Evolutionary conservation across 2,797 vertebrate species (phyloP).

Genomic region (Toxotes lorentzi): DNA sequence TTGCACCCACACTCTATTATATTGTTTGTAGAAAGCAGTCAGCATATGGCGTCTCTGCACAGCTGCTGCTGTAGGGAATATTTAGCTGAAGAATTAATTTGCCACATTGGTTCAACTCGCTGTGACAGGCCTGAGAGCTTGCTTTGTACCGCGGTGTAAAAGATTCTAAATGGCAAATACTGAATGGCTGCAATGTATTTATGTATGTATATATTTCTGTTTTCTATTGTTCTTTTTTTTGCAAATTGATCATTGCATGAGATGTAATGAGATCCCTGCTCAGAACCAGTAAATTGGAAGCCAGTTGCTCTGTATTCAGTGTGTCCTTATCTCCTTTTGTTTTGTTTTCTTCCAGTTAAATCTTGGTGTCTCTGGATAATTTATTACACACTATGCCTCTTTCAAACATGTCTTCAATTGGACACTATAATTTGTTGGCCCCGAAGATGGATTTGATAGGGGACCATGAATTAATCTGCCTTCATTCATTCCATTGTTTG

Average conservation of each 20-base stretch:
- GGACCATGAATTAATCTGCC: conserved; percentile 3
- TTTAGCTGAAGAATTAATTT: conserved; percentile 68
- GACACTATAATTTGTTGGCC: conserved; percentile 35
- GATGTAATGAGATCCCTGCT: conserved; percentile 51
- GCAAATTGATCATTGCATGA: conserved; percentile 44
- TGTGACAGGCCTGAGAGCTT: conserved; percentile 56
- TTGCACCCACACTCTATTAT: conserved; percentile 51
- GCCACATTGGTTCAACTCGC: conserved; percentile 53
- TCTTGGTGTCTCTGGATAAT: conserved; percentile 27
- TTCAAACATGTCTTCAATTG: conserved; percentile 37
- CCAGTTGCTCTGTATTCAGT: conserved; percentile 20
- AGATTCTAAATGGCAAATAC: conserved; percentile 25
- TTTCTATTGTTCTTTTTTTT: neutral
- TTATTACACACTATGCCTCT: conserved; percentile 10
- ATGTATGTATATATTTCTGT: neutral
- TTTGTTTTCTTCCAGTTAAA: conserved; percentile 36
- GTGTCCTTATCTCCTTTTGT: conserved; percentile 22
- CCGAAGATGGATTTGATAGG: conserved; percentile 5
- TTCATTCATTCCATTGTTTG: conserved; percentile 39
- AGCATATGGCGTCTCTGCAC: conserved; percentile 58
- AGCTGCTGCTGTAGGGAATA: conserved; percentile 65
- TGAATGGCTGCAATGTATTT: conserved; percentile 33
- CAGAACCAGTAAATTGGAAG: conserved; percentile 29
- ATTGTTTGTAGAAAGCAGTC: conserved; percentile 65
- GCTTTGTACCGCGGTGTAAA: conserved; percentile 48